These are phyloP conservation scores for Drosophila nigromelanica DNA, from an alignment of 1,140 invertebrate species.

Conservation along the genomic window DNA sequence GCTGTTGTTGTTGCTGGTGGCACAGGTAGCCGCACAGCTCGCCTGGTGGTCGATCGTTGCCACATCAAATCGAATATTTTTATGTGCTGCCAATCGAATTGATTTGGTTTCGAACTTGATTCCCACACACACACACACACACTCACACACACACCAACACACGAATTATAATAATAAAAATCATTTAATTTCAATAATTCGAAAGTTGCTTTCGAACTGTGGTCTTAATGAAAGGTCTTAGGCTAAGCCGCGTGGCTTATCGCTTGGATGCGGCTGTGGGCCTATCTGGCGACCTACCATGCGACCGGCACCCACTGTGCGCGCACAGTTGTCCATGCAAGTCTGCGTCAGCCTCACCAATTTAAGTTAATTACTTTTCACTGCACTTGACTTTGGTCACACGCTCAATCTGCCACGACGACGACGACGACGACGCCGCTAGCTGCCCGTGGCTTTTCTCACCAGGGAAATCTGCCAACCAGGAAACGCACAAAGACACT, in stretches of 20 bases:
- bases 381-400: constrained; percentile 82
- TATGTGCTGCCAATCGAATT: constrained; percentile 78
- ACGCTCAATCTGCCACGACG: constrained; percentile 66
- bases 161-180: constrained; percentile 62
- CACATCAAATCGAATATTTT: constrained; percentile 75
- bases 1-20: background rate
- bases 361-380: constrained; percentile 82
- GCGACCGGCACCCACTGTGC: constrained; percentile 64
- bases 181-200: constrained; percentile 80
- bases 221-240: constrained; percentile 50
- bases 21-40: constrained; percentile 24
- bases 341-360: constrained; percentile 50
- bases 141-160: constrained; percentile 28
- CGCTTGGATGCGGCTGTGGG: constrained; percentile 25
- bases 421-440: constrained; percentile 10
- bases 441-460: constrained; percentile 76
- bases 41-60: constrained; percentile 60
- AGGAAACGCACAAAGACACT: constrained; percentile 56
- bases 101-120: constrained; percentile 58
- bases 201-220: constrained; percentile 63
- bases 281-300: constrained; percentile 8
- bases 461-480: constrained; percentile 78
- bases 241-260: constrained; percentile 43
- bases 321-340: constrained; percentile 33
- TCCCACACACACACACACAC: constrained; percentile 37